Conservation (phyloP, 2,888 invertebrate species). For the Drosophila yooni region DNA sequence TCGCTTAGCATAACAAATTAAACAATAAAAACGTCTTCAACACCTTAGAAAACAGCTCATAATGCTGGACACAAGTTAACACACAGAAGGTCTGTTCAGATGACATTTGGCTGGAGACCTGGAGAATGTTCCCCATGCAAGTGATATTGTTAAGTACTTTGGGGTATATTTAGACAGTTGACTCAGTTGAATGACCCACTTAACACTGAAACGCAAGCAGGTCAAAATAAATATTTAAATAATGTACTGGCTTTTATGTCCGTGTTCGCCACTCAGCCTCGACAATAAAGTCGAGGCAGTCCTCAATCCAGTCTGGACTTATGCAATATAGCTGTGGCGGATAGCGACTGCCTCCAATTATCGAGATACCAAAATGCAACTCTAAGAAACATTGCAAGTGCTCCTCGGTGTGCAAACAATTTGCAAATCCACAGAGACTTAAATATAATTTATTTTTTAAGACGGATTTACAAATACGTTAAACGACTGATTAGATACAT, state of each 20-base stretch:
- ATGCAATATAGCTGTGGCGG: neutral
- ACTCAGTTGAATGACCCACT: neutral
- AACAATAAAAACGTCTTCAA: neutral
- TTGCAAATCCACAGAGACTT: neutral
- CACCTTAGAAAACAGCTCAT: neutral
- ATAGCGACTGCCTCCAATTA: neutral
- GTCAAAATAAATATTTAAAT: neutral
- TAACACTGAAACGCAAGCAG: neutral
- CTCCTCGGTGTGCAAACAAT: neutral
- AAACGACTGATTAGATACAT: neutral
- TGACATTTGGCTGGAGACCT: neutral
- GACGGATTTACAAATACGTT: neutral
- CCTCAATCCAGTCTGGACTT: neutral
- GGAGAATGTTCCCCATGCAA: neutral
- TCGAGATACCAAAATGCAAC: neutral
- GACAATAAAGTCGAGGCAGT: neutral
- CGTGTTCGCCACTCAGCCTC: neutral
- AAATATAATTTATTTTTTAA: neutral
- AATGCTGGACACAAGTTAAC: neutral
- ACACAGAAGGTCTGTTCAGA: neutral
- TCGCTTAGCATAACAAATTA: neutral
- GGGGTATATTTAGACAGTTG: neutral
- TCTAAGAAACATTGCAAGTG: neutral
- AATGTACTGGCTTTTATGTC: neutral
- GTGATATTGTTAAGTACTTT: neutral